Evolutionary conservation across 2,888 invertebrate species (phyloP).

Genomic region (Thera obeliscata): DNA sequence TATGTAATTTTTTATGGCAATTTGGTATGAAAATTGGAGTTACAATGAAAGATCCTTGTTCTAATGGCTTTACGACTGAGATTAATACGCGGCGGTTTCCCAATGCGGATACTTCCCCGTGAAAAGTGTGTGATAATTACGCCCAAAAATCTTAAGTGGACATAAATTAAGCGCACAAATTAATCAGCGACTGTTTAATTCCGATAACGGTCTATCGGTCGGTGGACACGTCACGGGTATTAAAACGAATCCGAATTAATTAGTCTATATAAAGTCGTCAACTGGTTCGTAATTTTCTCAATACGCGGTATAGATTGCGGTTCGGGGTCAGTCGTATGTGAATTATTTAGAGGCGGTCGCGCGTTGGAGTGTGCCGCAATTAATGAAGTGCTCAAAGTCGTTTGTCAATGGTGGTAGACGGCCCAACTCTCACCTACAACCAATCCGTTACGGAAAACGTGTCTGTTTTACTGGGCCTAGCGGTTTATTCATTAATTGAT

Average conservation of each 20-base stretch:
- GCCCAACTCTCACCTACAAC: conserved; percentile 61
- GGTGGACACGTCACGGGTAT: conserved; percentile 49
- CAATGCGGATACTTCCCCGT: conserved; percentile 31
- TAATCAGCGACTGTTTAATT: conserved; percentile 45
- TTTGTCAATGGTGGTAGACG: conserved; percentile 71
- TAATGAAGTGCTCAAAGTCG: conserved; percentile 79
- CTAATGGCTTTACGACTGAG: conserved; percentile 23
- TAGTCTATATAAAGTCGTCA: conserved; percentile 63
- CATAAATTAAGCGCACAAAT: conserved; percentile 46
- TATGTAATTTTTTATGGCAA: conserved; percentile 12
- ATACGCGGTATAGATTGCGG: conserved; percentile 63
- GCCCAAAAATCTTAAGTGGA: conserved; percentile 43
- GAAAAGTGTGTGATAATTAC: conserved; percentile 40
- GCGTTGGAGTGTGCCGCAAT: conserved; percentile 74
- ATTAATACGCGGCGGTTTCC: conserved; percentile 26
- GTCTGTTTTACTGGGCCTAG: conserved; percentile 56
- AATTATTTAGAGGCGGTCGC: conserved; percentile 80
- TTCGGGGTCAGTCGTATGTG: conserved; percentile 68
- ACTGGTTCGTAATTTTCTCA: conserved; percentile 61
- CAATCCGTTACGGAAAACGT: conserved; percentile 67
- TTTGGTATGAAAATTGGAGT: conserved; percentile 7
- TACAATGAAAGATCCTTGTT: conserved; percentile 17
- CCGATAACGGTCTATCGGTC: conserved; percentile 45
- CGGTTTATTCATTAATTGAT: conserved; percentile 32
- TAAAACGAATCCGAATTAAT: conserved; percentile 62